Evolutionary conservation across 2,888 invertebrate genomes (phyloP).

Genomic region (Scaptomyza cyrtandrae): DNA sequence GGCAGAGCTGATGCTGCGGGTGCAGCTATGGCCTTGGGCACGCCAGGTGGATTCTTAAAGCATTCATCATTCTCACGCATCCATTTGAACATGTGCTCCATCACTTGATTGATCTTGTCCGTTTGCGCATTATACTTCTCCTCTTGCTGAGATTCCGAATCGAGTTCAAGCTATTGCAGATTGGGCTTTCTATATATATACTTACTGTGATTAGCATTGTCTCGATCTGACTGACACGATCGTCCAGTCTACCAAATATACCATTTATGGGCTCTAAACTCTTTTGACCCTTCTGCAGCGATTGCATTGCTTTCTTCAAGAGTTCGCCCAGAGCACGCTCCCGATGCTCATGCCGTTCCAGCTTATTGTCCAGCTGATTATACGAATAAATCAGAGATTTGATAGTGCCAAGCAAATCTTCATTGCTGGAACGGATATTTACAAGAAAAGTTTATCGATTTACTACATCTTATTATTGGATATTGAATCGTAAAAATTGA

Average conservation of each 20-base stretch:
- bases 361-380: conserved; percentile 91
- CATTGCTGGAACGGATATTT: conserved; percentile 63
- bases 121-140: conserved; percentile 83
- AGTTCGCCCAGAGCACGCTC: conserved; percentile 92
- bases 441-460: too few relatives aligned
- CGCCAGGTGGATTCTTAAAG: conserved; percentile 81
- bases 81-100: conserved; percentile 84
- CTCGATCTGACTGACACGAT: conserved; percentile 90
- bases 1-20: conserved; percentile 50
- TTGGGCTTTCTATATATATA: not conserved
- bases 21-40: conserved; percentile 21
- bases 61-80: conserved; percentile 83
- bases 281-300: conserved; percentile 90
- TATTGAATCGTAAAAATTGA: too few relatives aligned
- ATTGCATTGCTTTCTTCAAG: conserved; percentile 89
- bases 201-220: conserved; percentile 89
- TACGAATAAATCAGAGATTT: conserved; percentile 92
- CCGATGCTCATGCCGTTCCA: conserved; percentile 93
- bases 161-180: not conserved
- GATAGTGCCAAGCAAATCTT: conserved; percentile 88
- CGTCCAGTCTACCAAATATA: conserved; percentile 89
- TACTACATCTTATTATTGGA: too few relatives aligned
- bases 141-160: conserved; percentile 79
- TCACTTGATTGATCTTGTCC: conserved; percentile 81
- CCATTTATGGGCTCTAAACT: conserved; percentile 89